These are phyloP conservation scores for Gasteruption jaculator DNA, from an alignment of 2,888 invertebrate species.

Conservation along the genomic window DNA sequence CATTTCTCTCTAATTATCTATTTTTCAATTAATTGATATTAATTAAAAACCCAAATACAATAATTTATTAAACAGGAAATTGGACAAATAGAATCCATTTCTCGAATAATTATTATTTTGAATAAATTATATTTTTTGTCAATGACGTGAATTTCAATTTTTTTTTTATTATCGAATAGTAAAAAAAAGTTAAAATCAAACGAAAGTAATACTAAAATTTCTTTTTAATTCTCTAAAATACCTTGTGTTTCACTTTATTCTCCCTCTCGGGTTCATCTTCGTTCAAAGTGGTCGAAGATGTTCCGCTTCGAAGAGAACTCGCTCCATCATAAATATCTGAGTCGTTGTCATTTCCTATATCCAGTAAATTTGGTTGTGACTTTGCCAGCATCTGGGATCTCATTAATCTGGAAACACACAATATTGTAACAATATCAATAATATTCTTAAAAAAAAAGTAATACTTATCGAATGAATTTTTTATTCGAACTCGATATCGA, in stretches of 20 bases:
- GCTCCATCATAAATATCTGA: conserved; percentile 46
- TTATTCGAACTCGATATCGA: not conserved
- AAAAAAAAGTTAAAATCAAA: not conserved
- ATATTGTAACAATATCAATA: not conserved
- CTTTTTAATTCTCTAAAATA: conserved; percentile 16
- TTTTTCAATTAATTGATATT: no score
- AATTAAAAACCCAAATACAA: no score
- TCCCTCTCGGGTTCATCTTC: conserved; percentile 44
- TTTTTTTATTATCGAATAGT: no score
- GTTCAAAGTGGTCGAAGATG: conserved; percentile 43
- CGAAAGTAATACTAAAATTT: not conserved
- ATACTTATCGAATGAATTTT: no score
- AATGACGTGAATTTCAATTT: not conserved
- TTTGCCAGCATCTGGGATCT: conserved; percentile 49
- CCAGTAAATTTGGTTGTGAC: conserved; percentile 52
- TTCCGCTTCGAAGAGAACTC: conserved; percentile 40
- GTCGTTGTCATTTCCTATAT: conserved; percentile 45
- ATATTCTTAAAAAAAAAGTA: not conserved
- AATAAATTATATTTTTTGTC: no score
- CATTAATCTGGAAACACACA: conserved; percentile 41
- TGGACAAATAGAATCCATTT: no score
- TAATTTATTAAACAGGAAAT: no score
- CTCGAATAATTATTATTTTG: no score
- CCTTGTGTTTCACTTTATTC: conserved; percentile 40
- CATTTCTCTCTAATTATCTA: no score